phyloP scores from a whole-genome alignment of 2,888 invertebrate genomes.

The Hypena proboscidalis region DNA sequence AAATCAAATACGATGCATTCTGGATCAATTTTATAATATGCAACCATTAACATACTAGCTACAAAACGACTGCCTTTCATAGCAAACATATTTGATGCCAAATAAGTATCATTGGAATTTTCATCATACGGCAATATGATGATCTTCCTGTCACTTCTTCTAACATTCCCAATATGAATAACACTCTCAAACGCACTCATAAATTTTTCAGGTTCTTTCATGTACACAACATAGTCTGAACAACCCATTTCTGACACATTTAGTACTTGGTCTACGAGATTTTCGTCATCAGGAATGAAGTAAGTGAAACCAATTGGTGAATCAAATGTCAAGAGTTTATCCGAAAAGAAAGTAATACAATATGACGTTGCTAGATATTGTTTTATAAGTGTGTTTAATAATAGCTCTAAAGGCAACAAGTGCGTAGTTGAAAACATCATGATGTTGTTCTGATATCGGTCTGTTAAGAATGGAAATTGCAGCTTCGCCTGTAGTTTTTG shows the following conservation, averaged over 20 bases:
- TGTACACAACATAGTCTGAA: conserved; percentile 73
- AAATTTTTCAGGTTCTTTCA: conserved; percentile 64
- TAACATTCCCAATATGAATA: conserved; percentile 61
- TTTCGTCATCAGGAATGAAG: conserved; percentile 48
- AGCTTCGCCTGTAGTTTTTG: background rate
- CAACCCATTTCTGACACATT: conserved; percentile 75
- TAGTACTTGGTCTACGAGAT: conserved; percentile 53
- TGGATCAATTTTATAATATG: conserved; percentile 28
- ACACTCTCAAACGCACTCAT: conserved; percentile 69
- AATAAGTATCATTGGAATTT: conserved; percentile 15
- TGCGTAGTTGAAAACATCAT: conserved; percentile 23
- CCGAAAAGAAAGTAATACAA: conserved; percentile 68
- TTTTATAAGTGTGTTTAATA: conserved; percentile 61
- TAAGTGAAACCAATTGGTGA: conserved; percentile 49
- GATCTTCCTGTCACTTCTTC: conserved; percentile 76
- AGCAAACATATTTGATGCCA: conserved; percentile 53
- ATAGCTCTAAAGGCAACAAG: conserved; percentile 57
- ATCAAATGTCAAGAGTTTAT: conserved; percentile 48
- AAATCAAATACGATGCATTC: conserved; percentile 59
- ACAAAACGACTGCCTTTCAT: conserved; percentile 63
- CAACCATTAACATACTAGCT: conserved; percentile 64
- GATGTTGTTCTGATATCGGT: conserved; percentile 1
- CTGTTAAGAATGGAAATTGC: conserved; percentile 6
- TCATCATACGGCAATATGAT: conserved; percentile 62
- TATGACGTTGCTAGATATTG: conserved; percentile 61